Conservation (phyloP, 2,113 vertebrate species). For the Uria aalge region DNA sequence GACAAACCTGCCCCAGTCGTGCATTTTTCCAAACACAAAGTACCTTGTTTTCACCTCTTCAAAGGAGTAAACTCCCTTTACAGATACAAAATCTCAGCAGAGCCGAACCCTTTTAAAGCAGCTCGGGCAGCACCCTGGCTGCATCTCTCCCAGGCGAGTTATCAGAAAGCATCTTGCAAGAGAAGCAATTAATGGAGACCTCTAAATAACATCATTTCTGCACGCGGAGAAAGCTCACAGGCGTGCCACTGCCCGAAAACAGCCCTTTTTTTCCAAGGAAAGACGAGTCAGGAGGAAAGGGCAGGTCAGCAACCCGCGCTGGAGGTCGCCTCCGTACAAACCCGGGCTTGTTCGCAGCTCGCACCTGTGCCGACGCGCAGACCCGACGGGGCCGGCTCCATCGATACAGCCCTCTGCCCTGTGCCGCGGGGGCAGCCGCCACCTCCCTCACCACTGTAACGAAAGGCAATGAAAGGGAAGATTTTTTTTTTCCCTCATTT, state of each 20-base stretch:
- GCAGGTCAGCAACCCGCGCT: conserved; percentile 58
- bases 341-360: conserved; percentile 70
- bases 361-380: conserved; percentile 64
- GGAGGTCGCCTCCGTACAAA: conserved; percentile 66
- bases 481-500: background rate
- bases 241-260: background rate
- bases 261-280: conserved; percentile 6
- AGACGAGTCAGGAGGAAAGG: conserved; percentile 68
- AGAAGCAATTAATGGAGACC: background rate
- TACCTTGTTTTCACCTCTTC: background rate
- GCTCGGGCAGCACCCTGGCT: background rate
- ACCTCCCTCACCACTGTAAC: background rate
- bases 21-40: background rate
- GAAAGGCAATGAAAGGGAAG: conserved; percentile 51
- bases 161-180: background rate
- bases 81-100: background rate
- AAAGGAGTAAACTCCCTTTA: background rate
- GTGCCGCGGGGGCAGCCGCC: background rate
- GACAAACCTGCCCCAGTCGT: background rate
- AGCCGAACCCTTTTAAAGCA: background rate
- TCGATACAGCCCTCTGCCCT: conserved; percentile 36
- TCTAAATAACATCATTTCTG: conserved; percentile 15
- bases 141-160: background rate
- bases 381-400: conserved; percentile 31
- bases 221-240: background rate